Evolutionary conservation across 2,113 vertebrate species (phyloP).

Genomic region (Boulengeromyrus knoepffleri): DNA sequence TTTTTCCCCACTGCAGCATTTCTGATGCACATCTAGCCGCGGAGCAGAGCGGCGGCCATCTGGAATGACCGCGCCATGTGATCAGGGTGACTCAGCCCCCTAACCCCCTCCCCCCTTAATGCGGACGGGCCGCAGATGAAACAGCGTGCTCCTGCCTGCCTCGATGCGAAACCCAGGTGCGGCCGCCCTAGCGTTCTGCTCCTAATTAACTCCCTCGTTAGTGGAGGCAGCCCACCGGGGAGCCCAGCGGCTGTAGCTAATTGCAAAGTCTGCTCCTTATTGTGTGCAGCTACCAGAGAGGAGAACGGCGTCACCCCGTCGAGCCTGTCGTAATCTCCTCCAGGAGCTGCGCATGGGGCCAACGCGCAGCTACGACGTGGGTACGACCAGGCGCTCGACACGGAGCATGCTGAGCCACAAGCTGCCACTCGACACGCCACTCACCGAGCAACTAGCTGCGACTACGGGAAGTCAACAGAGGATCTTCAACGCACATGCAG

Average conservation of each 20-base stretch:
- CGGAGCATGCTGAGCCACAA: background rate
- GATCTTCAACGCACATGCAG: background rate
- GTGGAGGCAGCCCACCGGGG: slow-evolving; percentile 27
- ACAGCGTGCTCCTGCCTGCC: background rate
- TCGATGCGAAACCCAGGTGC: slow-evolving; percentile 30
- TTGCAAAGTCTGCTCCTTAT: slow-evolving; percentile 14
- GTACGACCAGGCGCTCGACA: background rate
- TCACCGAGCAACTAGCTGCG: background rate
- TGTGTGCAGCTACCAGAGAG: slow-evolving; percentile 25
- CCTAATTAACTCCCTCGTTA: slow-evolving; percentile 35
- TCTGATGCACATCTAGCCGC: background rate
- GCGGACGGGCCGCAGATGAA: background rate
- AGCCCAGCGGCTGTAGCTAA: slow-evolving; percentile 21
- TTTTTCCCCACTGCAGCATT: background rate
- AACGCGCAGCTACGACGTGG: background rate
- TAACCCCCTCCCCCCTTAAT: background rate
- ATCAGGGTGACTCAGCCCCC: background rate
- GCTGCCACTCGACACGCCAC: background rate
- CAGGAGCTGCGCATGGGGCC: background rate
- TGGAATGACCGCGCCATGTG: background rate
- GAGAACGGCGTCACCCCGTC: slow-evolving; percentile 16
- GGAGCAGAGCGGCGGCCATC: background rate
- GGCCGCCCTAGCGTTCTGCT: slow-evolving; percentile 17
- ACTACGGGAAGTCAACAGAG: background rate
- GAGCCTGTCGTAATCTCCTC: background rate